A percentile compares a stretch with the other conserved stretches of the same genome.
Conservation (phyloP, 2,113 vertebrate genomes). For the Tachysurus fulvidraco region DNA sequence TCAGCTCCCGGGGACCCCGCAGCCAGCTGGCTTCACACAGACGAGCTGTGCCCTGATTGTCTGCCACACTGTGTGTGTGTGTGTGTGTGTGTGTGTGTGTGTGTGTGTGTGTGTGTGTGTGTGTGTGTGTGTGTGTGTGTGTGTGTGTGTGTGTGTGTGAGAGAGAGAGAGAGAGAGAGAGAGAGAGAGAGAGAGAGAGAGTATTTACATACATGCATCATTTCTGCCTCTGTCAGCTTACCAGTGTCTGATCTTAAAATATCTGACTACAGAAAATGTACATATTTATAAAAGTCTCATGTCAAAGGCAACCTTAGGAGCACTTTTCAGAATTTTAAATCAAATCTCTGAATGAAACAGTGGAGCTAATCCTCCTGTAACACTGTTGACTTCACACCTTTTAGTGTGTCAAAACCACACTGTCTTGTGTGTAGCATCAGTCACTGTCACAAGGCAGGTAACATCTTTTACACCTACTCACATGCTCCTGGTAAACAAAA, state of each 20-base stretch:
- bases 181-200: conserved; percentile 3
- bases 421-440: conserved; percentile 15
- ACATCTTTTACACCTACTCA: conserved; percentile 5
- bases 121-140: conserved; percentile 34
- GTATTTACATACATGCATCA: neutral
- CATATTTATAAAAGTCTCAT: neutral
- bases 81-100: conserved; percentile 33
- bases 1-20: conserved; percentile 54
- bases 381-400: conserved; percentile 62
- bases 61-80: conserved; percentile 39
- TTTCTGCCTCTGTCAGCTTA: neutral
- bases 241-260: neutral
- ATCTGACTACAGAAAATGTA: neutral
- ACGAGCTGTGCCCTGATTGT: conserved; percentile 53
- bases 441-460: conserved; percentile 8
- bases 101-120: conserved; percentile 33
- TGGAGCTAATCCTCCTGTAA: conserved; percentile 53
- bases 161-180: neutral
- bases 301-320: neutral
- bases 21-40: conserved; percentile 63
- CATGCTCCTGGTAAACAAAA: neutral
- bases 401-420: conserved; percentile 29
- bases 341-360: conserved; percentile 48
- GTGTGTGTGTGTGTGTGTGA: conserved; percentile 31
- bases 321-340: conserved; percentile 16